Evolutionary conservation across 2,797 vertebrate species (phyloP), one percentile per base, ranked within the genome.

Genomic region (Gymnothorax javanicus): DNA sequence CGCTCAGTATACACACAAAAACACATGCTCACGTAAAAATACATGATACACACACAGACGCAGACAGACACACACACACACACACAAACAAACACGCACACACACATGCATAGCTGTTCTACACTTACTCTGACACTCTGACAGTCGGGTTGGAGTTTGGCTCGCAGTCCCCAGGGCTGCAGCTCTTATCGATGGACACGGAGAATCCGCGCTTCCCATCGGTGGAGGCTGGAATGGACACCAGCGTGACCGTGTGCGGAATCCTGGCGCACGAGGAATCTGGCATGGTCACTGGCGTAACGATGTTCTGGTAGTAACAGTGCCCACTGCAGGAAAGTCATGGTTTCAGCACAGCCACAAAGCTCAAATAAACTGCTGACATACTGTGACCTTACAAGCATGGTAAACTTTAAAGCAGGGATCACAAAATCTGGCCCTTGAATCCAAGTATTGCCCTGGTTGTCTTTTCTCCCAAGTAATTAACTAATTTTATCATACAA

Each of bases 191-290:
- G 1, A 97, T 96, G 91, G 95, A 93, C 57, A 99, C 93, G 0
- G 96, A 97, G 88, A 99, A 94, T 59, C 97, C 97, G 0, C 95
- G 95, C 12, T 89, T 94, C 88, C 96, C 95, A 0, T 96, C 96
- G 0, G 94, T 86, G 50, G 94, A 95, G 60, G 98, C 97, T 0
- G 98, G 97, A 87, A 99, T 96, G 91, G 97, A 98, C 84, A 99
- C 97, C 0, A 99, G 94, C 0, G 98, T 97, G 92, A 99, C 98
- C 0, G 97, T 97, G 92, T 99, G 99, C 13, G 97, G 95, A 88
- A 96, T 96, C 89, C 92, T 96, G 88, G 96, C 95, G 9, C 96
- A 92, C 0, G 96, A 95, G 0, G 96, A 97, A 1, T 94, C 92
- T 0, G 96, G 94, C 79, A 95, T 92, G 84, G 89, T 93, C 87